These are phyloP conservation scores for Trematocara variabile DNA, from an alignment of 2,113 vertebrate genomes.

Conservation along the genomic window DNA sequence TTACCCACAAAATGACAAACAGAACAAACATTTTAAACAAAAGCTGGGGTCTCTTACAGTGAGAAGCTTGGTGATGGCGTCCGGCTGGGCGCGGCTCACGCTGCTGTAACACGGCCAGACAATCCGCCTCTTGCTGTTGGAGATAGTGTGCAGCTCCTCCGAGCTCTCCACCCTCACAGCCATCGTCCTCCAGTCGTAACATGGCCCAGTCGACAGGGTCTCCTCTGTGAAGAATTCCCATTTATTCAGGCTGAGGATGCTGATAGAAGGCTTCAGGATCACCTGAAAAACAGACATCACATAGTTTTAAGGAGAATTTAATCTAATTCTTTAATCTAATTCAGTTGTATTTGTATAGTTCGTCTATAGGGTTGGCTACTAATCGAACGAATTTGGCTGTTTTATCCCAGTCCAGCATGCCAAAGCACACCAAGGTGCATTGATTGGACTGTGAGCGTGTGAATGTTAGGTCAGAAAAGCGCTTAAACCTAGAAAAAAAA, in stretches of 20 bases:
- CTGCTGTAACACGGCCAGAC: slow-evolving; percentile 97
- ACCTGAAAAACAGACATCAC: slow-evolving; percentile 33
- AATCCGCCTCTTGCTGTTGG: slow-evolving; percentile 84
- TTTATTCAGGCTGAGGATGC: slow-evolving; percentile 86
- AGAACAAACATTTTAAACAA: not conserved
- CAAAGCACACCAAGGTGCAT: not conserved
- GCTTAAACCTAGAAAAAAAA: too few species aligned
- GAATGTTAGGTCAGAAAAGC: not conserved
- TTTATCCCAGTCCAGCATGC: not conserved
- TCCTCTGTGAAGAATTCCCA: slow-evolving; percentile 96
- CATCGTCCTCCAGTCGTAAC: slow-evolving; percentile 88
- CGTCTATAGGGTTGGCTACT: not conserved
- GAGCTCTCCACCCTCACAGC: slow-evolving; percentile 63
- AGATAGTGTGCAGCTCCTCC: slow-evolving; percentile 75
- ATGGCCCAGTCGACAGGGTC: slow-evolving; percentile 88
- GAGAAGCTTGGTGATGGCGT: slow-evolving; percentile 90
- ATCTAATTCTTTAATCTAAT: not conserved
- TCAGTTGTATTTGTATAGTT: not conserved
- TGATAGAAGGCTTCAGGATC: slow-evolving; percentile 86
- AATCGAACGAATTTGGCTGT: not conserved
- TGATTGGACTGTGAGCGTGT: not conserved
- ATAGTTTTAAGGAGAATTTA: not conserved
- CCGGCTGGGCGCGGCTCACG: slow-evolving; percentile 82
- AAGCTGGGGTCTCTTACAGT: slow-evolving; percentile 72
- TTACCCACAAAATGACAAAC: not conserved